A percentile compares a stretch with the other conserved stretches of the same genome.
phyloP scores from a whole-genome alignment of 2,888 invertebrate species.

The Octodonta nipae region DNA sequence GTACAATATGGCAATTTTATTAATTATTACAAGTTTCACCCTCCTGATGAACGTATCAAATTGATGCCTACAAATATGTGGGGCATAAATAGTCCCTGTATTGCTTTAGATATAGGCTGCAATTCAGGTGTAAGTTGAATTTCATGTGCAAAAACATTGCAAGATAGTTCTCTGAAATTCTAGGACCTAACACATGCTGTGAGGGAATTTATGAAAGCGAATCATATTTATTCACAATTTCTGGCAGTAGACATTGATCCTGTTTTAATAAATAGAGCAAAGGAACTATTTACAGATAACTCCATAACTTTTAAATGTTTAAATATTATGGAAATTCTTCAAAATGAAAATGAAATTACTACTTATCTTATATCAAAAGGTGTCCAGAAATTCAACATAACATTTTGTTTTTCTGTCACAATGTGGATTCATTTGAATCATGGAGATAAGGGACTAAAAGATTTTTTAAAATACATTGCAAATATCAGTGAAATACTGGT shows the following conservation, averaged over 20 bases:
- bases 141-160: neutral
- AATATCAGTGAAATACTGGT: constrained; percentile 44
- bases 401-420: constrained; percentile 70
- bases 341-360: constrained; percentile 32
- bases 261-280: constrained; percentile 52
- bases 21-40: constrained; percentile 74
- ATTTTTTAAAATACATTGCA: constrained; percentile 48
- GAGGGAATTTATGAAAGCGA: constrained; percentile 38
- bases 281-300: constrained; percentile 36
- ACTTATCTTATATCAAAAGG: constrained; percentile 37
- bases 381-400: constrained; percentile 46
- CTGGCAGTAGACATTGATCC: constrained; percentile 68
- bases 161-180: constrained; percentile 18
- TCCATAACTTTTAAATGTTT: constrained; percentile 44
- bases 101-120: constrained; percentile 51
- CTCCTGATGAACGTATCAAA: constrained; percentile 51
- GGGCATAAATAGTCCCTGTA: constrained; percentile 17
- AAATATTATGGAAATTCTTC: constrained; percentile 43
- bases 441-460: constrained; percentile 56
- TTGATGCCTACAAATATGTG: constrained; percentile 45
- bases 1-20: constrained; percentile 72
- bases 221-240: constrained; percentile 36
- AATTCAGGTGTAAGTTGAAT: constrained; percentile 54
- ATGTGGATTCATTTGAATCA: constrained; percentile 86
- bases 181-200: constrained; percentile 53